Conservation (phyloP, 2,888 invertebrate genomes). For the Anthrax anthrax region DNA sequence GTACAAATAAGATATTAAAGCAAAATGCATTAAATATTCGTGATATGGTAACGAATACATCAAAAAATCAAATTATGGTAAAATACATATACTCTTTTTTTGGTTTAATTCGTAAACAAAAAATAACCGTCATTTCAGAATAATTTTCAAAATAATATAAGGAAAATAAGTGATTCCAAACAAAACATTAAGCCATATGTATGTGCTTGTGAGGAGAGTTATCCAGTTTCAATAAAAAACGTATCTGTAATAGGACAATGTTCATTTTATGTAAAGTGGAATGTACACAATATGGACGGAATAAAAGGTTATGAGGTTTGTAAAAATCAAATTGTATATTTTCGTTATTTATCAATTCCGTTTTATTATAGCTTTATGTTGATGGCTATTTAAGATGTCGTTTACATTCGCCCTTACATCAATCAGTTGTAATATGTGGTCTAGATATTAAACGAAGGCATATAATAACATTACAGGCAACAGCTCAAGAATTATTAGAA, state of each 20-base stretch:
- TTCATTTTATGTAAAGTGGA: background rate
- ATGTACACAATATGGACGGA: background rate
- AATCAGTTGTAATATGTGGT: background rate
- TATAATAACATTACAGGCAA: background rate
- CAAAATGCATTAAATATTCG: too few relatives aligned
- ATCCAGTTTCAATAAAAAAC: background rate
- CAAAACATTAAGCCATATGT: background rate
- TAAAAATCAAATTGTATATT: background rate
- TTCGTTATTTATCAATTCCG: background rate
- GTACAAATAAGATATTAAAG: too few relatives aligned
- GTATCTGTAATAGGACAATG: background rate
- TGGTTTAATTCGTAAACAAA: too few relatives aligned
- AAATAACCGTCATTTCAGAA: too few relatives aligned
- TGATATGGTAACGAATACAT: too few relatives aligned
- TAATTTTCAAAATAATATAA: background rate
- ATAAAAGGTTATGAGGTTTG: background rate
- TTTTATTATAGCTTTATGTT: background rate
- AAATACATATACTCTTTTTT: too few relatives aligned
- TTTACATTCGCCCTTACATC: background rate
- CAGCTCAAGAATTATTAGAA: background rate
- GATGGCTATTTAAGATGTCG: background rate
- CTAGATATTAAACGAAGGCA: background rate
- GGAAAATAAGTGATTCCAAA: background rate
- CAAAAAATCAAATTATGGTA: too few relatives aligned
- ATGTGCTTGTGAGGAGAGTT: background rate